Conservation (phyloP, 1,140 invertebrate species). For the Aricia agestis region DNA sequence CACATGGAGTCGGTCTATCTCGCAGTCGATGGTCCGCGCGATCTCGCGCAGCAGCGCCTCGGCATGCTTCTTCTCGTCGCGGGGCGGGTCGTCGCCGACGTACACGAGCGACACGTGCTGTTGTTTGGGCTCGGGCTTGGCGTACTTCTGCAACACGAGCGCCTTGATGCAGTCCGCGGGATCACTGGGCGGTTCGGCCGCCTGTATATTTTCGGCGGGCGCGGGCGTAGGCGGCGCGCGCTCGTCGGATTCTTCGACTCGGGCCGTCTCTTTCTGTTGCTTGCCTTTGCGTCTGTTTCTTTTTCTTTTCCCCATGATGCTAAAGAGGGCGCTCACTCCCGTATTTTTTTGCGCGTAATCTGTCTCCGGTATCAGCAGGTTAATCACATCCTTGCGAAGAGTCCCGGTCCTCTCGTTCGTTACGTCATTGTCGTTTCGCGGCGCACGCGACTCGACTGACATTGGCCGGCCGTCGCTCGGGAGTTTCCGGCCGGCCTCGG, state of each 20-base stretch:
- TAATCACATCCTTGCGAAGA: slow-evolving; percentile 62
- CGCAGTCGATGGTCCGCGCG: slow-evolving; percentile 58
- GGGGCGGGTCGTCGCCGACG: slow-evolving; percentile 46
- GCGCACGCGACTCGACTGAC: slow-evolving; percentile 49
- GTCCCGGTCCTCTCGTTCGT: slow-evolving; percentile 44
- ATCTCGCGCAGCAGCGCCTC: slow-evolving; percentile 61
- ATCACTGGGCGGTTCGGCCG: slow-evolving; percentile 38
- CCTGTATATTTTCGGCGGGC: slow-evolving; percentile 51
- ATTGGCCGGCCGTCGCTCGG: slow-evolving; percentile 35
- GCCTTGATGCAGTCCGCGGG: slow-evolving; percentile 58
- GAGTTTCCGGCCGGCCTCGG: slow-evolving; percentile 43
- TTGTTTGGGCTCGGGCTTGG: slow-evolving; percentile 45
- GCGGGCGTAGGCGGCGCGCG: slow-evolving; percentile 43
- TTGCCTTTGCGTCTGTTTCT: slow-evolving; percentile 43
- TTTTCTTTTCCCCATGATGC: slow-evolving; percentile 58
- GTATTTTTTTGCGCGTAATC: slow-evolving; percentile 52
- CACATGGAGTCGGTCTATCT: slow-evolving; percentile 52
- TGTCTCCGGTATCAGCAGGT: slow-evolving; percentile 56
- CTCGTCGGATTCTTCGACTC: slow-evolving; percentile 23
- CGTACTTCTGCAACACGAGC: slow-evolving; percentile 64
- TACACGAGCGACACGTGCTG: slow-evolving; percentile 65
- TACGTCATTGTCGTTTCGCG: slow-evolving; percentile 41
- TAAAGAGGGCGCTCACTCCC: slow-evolving; percentile 51
- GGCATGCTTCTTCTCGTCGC: slow-evolving; percentile 55
- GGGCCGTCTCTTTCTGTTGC: slow-evolving; percentile 20